Percentiles rank a stretch among this genome's conserved stretches.
These are phyloP conservation scores for Lithobius niger DNA, from an alignment of 1,140 invertebrate genomes.

Conservation along the genomic window DNA sequence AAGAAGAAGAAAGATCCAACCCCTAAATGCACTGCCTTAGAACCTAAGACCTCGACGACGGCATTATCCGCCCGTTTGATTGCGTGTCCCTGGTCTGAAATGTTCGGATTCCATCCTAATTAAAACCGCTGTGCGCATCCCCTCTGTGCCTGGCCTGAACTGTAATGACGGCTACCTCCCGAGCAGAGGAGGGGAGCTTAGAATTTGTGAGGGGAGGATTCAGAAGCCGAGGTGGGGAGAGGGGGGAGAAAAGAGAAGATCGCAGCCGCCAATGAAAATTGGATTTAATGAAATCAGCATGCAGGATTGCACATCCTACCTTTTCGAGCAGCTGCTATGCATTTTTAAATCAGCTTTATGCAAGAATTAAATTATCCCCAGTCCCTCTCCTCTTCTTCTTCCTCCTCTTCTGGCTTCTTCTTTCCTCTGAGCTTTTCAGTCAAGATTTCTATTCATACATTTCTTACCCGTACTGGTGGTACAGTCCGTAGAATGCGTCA, in stretches of 20 bases:
- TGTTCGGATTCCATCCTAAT: conserved; percentile 4
- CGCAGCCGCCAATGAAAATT: not conserved
- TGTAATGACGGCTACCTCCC: too few relatives aligned
- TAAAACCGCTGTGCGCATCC: conserved; percentile 6
- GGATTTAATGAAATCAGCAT: not conserved
- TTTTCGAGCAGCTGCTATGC: not conserved
- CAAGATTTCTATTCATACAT: too few relatives aligned
- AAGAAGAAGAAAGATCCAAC: too few relatives aligned
- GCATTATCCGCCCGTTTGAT: not conserved
- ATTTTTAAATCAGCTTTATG: not conserved
- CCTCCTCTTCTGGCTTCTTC: not conserved
- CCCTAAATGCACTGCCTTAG: too few relatives aligned
- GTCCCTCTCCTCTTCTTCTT: not conserved
- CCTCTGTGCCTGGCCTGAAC: too few relatives aligned
- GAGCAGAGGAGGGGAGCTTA: too few relatives aligned
- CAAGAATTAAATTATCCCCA: not conserved
- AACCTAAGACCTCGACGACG: too few relatives aligned
- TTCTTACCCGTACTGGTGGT: too few relatives aligned
- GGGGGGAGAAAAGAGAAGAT: not conserved
- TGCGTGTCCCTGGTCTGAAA: not conserved
- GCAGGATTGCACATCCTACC: not conserved
- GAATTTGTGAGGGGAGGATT: too few relatives aligned
- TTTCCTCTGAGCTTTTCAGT: too few relatives aligned
- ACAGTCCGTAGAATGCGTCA: too few relatives aligned
- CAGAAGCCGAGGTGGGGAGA: not conserved